Conservation (phyloP, 2,797 vertebrate species). For the Intellagama lesueurii region DNA sequence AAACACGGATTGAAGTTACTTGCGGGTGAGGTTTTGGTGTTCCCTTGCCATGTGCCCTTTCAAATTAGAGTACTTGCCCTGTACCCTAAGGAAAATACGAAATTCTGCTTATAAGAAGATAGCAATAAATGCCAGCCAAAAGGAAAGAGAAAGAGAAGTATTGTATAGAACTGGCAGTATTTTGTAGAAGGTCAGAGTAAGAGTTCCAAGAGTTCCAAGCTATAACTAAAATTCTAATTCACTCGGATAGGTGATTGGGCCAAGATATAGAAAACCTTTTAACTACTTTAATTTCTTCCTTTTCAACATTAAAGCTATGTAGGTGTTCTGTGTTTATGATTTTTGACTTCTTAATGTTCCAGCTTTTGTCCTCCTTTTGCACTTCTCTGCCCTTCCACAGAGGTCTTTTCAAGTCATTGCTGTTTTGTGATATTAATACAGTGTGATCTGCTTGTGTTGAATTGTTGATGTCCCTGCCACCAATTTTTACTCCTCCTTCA, state of each 20-base stretch:
- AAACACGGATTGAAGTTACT: constrained; percentile 32
- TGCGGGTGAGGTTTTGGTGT: constrained; percentile 15
- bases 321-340: no score
- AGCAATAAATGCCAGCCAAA: constrained; percentile 21
- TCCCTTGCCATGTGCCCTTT: constrained; percentile 13
- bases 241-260: no score
- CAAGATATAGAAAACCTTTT: no score
- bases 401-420: no score
- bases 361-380: no score
- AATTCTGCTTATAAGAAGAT: not conserved
- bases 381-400: no score
- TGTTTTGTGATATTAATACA: no score
- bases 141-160: not conserved
- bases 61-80: constrained; percentile 38
- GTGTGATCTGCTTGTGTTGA: no score
- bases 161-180: not conserved
- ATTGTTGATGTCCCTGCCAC: no score
- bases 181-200: constrained; percentile 29
- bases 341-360: no score
- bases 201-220: not conserved
- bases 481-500: no score
- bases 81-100: constrained; percentile 9
- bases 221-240: not conserved
- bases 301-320: not conserved
- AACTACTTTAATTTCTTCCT: not conserved